Evolutionary conservation across 2,888 invertebrate species (phyloP), one percentile per base, ranked within the genome.

Genomic region (Latrodectus elegans): DNA sequence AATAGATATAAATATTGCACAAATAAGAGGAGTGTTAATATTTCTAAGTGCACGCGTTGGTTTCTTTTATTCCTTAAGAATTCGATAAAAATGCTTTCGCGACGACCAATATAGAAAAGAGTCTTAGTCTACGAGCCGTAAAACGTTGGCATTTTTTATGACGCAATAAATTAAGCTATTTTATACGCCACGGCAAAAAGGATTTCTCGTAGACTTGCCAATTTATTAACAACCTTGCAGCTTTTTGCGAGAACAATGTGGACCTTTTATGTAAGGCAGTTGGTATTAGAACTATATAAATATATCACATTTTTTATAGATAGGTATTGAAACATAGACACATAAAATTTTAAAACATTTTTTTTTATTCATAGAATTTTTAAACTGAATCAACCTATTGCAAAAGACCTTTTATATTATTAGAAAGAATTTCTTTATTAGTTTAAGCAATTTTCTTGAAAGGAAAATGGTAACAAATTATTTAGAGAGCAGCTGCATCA

Each of bases 101-200:
- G 38, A 38, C 65, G 65, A 17, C 51, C 26, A 51, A 73, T 81
- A 73, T 81, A 81, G 75, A 82, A 81, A 82, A 17, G 55, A 68
- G 38, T 12, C 53, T 55, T 68, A 65, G 67, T 51, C 65, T 14
- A 52, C n/a, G 65, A 15, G 65, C 73, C 73, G 64, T 73, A 65
- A 65, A 49, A 68, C 64, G 55, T 22, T 38, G 68, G 55, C 55
- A 52, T 68, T 73, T 38, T 82, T 82, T 82, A 82, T 52, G 82
- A 82, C 82, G 17, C 70, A 74, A 70, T 82, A 82, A 82, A 82
- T 82, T 82, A 82, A 74, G 38, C 74, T 51, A 14, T 77, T 80
- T 73, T 81, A 74, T 67, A 52, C 53, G 55, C 60, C 67, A 81
- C 73, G 53, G 52, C 38, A 26, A 6, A 26, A 6, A 6, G 78